Evolutionary conservation across 30 jellyfish, hydroid and myxozoan species (phyloP).

Genomic region (Chironex yamaguchii): DNA sequence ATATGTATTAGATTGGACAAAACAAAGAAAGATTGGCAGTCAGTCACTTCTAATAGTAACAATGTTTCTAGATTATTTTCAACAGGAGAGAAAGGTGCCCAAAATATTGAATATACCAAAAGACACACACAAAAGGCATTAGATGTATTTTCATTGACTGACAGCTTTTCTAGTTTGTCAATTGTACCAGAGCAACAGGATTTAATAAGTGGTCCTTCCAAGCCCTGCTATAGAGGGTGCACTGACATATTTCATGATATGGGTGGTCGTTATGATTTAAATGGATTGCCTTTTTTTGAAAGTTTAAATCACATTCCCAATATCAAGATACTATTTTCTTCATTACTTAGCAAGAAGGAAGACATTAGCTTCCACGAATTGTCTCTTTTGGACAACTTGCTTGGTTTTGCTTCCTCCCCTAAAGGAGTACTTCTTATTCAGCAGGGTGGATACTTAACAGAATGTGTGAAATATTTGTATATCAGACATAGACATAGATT

Average conservation of each 20-base stretch:
- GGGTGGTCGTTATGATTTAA: neutral
- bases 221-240: neutral
- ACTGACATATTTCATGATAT: neutral
- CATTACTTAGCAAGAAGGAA: neutral
- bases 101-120: too few relatives aligned
- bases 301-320: neutral
- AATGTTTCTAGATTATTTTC: too few relatives aligned
- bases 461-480: slow-evolving; percentile 76
- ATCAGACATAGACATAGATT: slow-evolving; percentile 58
- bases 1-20: slow-evolving; percentile 37
- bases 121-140: too few relatives aligned
- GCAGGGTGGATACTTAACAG: slow-evolving; percentile 73
- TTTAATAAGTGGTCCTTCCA: too few relatives aligned
- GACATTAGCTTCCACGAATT: neutral
- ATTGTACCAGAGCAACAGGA: too few relatives aligned
- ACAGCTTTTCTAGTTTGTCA: too few relatives aligned
- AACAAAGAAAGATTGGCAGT: neutral
- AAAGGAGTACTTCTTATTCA: slow-evolving; percentile 83
- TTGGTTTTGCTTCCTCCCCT: slow-evolving; percentile 83
- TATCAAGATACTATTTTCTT: neutral
- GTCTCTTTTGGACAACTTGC: slow-evolving; percentile 68
- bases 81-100: too few relatives aligned
- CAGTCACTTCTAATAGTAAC: too few relatives aligned
- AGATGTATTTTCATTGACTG: too few relatives aligned
- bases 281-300: neutral